Evolutionary conservation across 2,113 vertebrate species (phyloP).

Genomic region (Lethenteron reissneri): DNA sequence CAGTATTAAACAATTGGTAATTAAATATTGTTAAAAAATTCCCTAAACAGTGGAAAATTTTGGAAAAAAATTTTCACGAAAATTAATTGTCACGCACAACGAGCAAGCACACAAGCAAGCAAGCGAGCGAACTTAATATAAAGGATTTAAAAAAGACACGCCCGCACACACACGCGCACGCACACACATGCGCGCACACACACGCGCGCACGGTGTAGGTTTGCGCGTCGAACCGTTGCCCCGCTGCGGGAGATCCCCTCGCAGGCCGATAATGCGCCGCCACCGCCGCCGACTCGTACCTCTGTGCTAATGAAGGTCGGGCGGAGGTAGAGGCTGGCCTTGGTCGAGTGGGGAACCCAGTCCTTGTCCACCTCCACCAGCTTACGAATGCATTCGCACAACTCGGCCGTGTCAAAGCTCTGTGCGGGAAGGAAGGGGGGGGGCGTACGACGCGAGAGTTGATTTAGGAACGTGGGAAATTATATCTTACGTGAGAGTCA

Average conservation of each 20-base stretch:
- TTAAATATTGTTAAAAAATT: too few species aligned
- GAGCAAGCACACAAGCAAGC: too few species aligned
- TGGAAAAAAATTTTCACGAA: too few species aligned
- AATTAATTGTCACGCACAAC: not conserved
- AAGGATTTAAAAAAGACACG: not conserved
- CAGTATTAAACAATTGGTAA: too few species aligned
- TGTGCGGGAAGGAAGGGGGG: conserved; percentile 13
- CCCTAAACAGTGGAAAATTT: too few species aligned
- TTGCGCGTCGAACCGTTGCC: not conserved
- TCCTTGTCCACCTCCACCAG: conserved; percentile 48
- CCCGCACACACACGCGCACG: not conserved
- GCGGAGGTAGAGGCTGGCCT: conserved; percentile 54
- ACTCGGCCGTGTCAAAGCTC: conserved; percentile 37
- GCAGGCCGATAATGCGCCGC: too few species aligned
- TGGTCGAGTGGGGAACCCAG: conserved; percentile 39
- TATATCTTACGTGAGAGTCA: too few species aligned
- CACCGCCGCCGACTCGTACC: conserved; percentile 18
- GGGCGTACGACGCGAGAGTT: too few species aligned
- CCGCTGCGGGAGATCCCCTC: too few species aligned
- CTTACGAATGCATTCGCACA: conserved; percentile 44
- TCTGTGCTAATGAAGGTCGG: conserved; percentile 51
- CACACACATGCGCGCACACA: not conserved
- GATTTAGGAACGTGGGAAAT: too few species aligned
- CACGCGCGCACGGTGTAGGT: not conserved
- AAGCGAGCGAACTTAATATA: too few species aligned